Percentiles rank a stretch among this genome's conserved stretches.
Evolutionary conservation across 2,113 vertebrate species (phyloP).

Genomic region (Oenanthe melanoleuca): DNA sequence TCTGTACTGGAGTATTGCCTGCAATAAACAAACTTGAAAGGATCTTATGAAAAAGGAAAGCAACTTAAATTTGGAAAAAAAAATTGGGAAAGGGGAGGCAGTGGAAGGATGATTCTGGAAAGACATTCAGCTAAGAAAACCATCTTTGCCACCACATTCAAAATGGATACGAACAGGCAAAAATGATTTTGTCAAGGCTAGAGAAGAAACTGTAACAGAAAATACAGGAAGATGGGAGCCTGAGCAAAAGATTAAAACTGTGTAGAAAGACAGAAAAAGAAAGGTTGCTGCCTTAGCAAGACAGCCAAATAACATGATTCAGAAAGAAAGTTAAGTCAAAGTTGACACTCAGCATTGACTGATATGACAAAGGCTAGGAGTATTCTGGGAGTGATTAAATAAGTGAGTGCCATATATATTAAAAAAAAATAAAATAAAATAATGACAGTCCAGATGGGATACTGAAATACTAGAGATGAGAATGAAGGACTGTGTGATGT

Average conservation of each 20-base stretch:
- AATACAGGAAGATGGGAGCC: not conserved
- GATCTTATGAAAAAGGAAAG: not conserved
- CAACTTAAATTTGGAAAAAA: not conserved
- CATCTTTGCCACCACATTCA: not conserved
- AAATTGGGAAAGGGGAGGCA: not conserved
- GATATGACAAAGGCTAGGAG: not conserved
- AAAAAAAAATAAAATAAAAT: not conserved
- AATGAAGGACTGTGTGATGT: not conserved
- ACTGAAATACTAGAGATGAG: not conserved
- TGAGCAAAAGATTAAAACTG: slow-evolving; percentile 21
- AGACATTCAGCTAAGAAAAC: not conserved
- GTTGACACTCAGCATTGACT: slow-evolving; percentile 29
- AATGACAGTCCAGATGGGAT: not conserved
- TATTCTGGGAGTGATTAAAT: slow-evolving; percentile 2
- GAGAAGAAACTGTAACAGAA: slow-evolving; percentile 20
- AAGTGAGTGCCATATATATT: not conserved
- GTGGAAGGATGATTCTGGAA: not conserved
- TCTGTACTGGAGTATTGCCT: not conserved
- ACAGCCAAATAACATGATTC: not conserved
- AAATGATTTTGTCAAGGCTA: slow-evolving; percentile 7
- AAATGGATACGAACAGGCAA: not conserved
- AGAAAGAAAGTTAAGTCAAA: slow-evolving; percentile 26
- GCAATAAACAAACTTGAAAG: not conserved
- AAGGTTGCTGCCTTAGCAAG: not conserved
- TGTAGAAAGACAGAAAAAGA: slow-evolving; percentile 1